phyloP scores from a whole-genome alignment of 1,140 invertebrate genomes.

The Phymorhynchus buccinoides region DNA sequence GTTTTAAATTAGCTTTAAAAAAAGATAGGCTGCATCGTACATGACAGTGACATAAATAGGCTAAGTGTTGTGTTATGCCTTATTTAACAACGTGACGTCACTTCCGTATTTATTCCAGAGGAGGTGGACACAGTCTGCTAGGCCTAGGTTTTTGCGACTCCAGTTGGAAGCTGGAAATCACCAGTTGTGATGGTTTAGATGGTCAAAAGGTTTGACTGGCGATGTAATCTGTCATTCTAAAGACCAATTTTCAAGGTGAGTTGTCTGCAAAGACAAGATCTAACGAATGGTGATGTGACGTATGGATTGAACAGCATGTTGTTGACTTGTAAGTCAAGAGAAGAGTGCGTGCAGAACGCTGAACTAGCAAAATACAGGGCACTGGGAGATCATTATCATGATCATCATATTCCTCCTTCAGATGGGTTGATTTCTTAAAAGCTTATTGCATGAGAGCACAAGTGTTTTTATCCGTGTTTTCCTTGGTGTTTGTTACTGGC shows the following conservation, averaged over 20 bases:
- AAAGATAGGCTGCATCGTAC: conserved; percentile 22
- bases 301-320: not conserved
- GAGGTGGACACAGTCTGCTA: not conserved
- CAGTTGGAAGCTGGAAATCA: not conserved
- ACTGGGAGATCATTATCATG: no score
- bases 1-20: not conserved
- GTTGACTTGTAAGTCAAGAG: no score
- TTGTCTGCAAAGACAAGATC: not conserved
- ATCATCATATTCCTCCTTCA: no score
- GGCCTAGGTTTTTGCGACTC: no score
- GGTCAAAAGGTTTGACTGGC: not conserved
- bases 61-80: conserved; percentile 34
- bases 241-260: not conserved
- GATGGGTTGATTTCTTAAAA: no score
- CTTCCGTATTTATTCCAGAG: conserved; percentile 39
- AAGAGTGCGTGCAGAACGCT: no score
- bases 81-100: conserved; percentile 43
- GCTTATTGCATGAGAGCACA: no score
- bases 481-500: no score
- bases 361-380: no score
- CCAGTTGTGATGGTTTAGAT: not conserved
- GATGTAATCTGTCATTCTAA: not conserved
- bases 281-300: not conserved
- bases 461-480: no score
- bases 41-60: no score